Evolutionary conservation across 1,140 invertebrate genomes (phyloP).

Genomic region (Danaus plexippus): DNA sequence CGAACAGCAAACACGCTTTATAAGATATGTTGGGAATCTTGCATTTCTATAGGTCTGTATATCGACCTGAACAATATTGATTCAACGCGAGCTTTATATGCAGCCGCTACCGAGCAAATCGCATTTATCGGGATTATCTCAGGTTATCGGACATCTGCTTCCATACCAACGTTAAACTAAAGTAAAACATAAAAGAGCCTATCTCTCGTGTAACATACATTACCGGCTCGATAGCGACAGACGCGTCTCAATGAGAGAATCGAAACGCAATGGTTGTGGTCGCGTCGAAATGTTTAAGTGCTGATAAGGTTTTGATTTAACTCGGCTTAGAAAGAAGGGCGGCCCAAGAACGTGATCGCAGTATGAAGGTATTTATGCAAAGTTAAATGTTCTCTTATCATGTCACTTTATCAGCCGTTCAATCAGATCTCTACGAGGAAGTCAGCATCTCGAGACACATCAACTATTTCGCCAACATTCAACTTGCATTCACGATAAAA

Average conservation of each 20-base stretch:
- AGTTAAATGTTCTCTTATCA: conserved; percentile 27
- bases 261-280: conserved; percentile 22
- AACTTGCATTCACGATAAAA: too few relatives aligned
- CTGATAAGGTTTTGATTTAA: conserved; percentile 18
- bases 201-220: conserved; percentile 11
- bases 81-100: conserved; percentile 28
- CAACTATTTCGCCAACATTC: too few relatives aligned
- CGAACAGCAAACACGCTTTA: too few relatives aligned
- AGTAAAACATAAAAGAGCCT: not conserved
- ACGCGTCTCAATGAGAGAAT: not conserved
- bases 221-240: not conserved
- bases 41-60: conserved; percentile 11
- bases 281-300: not conserved
- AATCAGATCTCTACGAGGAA: conserved; percentile 24
- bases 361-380: conserved; percentile 49
- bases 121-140: conserved; percentile 53
- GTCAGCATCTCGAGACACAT: not conserved
- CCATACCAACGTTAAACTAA: conserved; percentile 18
- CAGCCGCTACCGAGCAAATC: conserved; percentile 46
- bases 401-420: conserved; percentile 28
- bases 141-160: conserved; percentile 45
- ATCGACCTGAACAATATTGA: conserved; percentile 33
- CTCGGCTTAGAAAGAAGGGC: conserved; percentile 26
- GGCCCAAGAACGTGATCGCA: conserved; percentile 36
- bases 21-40: too few relatives aligned